A percentile compares a stretch with the other conserved stretches of the same genome.
These are phyloP conservation scores for Drosophila trapezifrons DNA, from an alignment of 1,140 invertebrate genomes.

Conservation along the genomic window DNA sequence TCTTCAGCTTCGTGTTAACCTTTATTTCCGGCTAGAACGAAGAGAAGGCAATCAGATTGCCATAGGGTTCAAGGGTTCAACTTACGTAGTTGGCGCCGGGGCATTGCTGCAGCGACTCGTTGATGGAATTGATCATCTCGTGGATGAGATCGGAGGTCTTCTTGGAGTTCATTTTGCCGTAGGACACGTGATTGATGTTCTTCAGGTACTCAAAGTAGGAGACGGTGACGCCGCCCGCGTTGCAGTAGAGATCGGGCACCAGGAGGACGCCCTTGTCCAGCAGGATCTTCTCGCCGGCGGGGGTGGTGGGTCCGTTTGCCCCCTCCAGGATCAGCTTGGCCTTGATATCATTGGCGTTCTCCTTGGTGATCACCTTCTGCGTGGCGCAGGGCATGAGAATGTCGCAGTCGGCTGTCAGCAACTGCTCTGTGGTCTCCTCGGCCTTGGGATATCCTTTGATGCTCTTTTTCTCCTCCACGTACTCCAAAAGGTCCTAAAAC, in stretches of 20 bases:
- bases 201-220: slow-evolving; percentile 97
- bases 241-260: slow-evolving; percentile 93
- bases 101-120: slow-evolving; percentile 47
- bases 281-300: slow-evolving; percentile 91
- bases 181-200: slow-evolving; percentile 95
- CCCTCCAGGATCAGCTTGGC: slow-evolving; percentile 91
- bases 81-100: slow-evolving; percentile 28
- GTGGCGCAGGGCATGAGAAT: slow-evolving; percentile 94
- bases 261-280: slow-evolving; percentile 90
- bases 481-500: slow-evolving; percentile 53
- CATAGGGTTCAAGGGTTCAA: too few relatives aligned
- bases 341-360: slow-evolving; percentile 91
- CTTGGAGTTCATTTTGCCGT: slow-evolving; percentile 91
- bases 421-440: slow-evolving; percentile 85
- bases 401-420: slow-evolving; percentile 92
- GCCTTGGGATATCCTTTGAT: slow-evolving; percentile 91
- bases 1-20: slow-evolving; percentile 87
- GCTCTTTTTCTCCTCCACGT: slow-evolving; percentile 86
- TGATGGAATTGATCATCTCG: slow-evolving; percentile 68
- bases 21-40: slow-evolving; percentile 85
- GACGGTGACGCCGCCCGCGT: slow-evolving; percentile 95
- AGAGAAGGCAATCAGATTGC: not conserved
- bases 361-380: slow-evolving; percentile 91
- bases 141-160: slow-evolving; percentile 55
- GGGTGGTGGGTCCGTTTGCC: slow-evolving; percentile 95